phyloP scores from a whole-genome alignment of 2,888 invertebrate species.

The Stegophylla sp. region DNA sequence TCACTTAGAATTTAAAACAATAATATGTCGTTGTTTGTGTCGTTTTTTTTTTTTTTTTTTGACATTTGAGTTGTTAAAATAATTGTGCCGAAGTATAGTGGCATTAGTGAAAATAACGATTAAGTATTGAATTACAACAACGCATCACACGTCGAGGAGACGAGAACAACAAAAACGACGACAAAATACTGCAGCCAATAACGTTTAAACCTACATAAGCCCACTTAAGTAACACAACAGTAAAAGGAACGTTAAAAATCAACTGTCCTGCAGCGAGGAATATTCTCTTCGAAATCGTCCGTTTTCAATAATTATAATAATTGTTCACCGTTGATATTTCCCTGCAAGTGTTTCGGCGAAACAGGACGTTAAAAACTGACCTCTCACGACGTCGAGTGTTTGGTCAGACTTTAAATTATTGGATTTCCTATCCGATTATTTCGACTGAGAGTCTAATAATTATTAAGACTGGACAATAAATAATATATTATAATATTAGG shows the following conservation, averaged over 20 bases:
- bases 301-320: neutral
- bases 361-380: neutral
- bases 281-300: neutral
- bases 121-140: slow-evolving; percentile 16
- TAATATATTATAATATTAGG: too few species aligned
- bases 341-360: neutral
- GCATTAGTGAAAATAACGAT: neutral
- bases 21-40: neutral
- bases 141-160: neutral
- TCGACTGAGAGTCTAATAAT: too few species aligned
- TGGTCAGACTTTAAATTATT: too few species aligned
- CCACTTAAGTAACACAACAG: neutral
- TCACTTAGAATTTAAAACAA: neutral
- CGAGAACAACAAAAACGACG: neutral
- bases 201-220: slow-evolving; percentile 5
- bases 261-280: neutral
- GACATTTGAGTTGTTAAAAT: neutral
- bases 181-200: slow-evolving; percentile 27
- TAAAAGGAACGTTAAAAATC: neutral
- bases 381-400: neutral
- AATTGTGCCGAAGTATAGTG: neutral
- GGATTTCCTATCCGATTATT: too few species aligned
- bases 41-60: too few species aligned
- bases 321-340: neutral
- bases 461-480: too few species aligned